These are phyloP conservation scores for Patella pellucida DNA, from an alignment of 2,888 invertebrate species.

Conservation along the genomic window DNA sequence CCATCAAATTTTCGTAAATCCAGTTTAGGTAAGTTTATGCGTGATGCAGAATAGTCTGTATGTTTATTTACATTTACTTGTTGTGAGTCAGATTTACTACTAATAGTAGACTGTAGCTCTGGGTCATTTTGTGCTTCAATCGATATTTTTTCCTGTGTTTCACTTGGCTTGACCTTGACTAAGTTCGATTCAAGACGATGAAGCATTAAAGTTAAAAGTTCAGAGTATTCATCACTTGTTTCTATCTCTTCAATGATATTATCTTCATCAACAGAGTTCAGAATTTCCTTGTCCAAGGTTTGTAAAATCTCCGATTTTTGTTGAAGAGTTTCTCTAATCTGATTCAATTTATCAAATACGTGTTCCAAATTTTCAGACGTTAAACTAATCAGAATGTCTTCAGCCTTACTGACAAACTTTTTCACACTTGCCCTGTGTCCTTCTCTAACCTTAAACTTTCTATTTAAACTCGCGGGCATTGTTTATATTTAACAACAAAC, in stretches of 20 bases:
- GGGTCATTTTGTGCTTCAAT: no score
- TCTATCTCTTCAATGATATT: not conserved
- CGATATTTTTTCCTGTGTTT: not conserved
- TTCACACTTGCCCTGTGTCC: slow-evolving; percentile 1
- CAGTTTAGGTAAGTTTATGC: not conserved
- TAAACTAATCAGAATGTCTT: not conserved
- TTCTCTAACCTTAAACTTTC: not conserved
- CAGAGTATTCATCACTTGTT: not conserved
- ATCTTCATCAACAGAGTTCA: not conserved
- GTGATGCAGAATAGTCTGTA: no score
- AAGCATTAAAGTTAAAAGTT: not conserved
- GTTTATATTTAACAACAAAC: not conserved
- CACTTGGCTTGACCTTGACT: not conserved
- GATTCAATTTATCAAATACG: not conserved
- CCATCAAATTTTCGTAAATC: not conserved
- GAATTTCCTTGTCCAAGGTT: not conserved
- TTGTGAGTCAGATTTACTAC: no score
- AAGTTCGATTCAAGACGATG: not conserved
- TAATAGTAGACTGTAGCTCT: no score
- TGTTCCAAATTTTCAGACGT: not conserved
- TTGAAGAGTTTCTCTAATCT: not conserved
- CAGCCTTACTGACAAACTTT: not conserved
- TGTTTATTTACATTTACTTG: no score
- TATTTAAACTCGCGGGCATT: not conserved
- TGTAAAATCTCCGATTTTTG: not conserved